A percentile compares a stretch with the other conserved stretches of the same genome.
Conservation (phyloP, 2,888 invertebrate species). For the Drosophila ustulata region DNA sequence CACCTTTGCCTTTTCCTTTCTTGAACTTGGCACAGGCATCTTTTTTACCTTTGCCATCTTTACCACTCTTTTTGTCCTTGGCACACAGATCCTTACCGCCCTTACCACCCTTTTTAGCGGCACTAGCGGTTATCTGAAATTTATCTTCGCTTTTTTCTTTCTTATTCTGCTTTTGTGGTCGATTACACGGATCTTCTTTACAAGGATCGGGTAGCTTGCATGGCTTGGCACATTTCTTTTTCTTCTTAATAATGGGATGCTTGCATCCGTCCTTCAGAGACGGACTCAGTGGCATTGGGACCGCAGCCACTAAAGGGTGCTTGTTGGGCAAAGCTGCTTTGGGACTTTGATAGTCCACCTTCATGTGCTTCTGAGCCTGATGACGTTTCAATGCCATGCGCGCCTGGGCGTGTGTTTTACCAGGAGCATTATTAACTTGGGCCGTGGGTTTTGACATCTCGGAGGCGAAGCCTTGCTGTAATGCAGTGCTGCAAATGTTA, state of each 20-base stretch:
- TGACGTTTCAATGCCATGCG: conserved; percentile 46
- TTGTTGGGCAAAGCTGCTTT: not conserved
- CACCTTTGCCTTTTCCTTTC: conserved; percentile 9
- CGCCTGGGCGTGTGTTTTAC: conserved; percentile 10
- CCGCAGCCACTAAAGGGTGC: not conserved
- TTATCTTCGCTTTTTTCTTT: not conserved
- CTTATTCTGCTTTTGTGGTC: conserved; percentile 10
- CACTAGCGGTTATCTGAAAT: conserved; percentile 31
- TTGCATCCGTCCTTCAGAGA: conserved; percentile 64
- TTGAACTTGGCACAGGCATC: conserved; percentile 19
- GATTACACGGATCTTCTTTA: conserved; percentile 54
- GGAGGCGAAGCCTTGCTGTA: conserved; percentile 65
- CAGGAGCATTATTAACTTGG: not conserved
- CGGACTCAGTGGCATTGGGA: conserved; percentile 16
- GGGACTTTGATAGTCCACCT: not conserved
- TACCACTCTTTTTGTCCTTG: no score
- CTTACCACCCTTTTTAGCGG: conserved; percentile 11
- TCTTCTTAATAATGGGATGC: conserved; percentile 59
- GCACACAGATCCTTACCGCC: conserved; percentile 1
- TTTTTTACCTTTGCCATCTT: not conserved
- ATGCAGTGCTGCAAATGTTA: conserved; percentile 75
- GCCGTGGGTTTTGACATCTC: conserved; percentile 17
- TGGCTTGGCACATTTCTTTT: conserved; percentile 67
- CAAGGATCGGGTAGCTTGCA: conserved; percentile 65
- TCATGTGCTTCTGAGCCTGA: conserved; percentile 47